Base-by-base conservation (phyloP, 2,113 vertebrate genomes). In the Channa maculata region DNA sequence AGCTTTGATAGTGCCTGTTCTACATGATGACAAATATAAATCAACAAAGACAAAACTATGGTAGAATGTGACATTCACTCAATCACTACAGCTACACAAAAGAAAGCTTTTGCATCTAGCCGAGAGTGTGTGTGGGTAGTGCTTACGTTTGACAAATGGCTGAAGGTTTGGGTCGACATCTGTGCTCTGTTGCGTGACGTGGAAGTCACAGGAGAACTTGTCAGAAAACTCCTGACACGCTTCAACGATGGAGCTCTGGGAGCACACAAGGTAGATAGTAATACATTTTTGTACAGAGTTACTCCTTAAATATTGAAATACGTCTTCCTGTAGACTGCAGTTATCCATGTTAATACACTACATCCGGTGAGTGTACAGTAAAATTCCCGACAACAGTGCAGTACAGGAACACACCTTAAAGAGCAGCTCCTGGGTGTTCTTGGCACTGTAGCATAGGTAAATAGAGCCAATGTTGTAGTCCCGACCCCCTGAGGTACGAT, bases 371-470 rank as follows among this genome's bases (percentile, higher is more conserved):
- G 24, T 7, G 4, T 41, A 41, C 39, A 41, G 6, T 8, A 4
- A 57, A 50, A 34, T 10, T 13, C 7, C 15, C 3, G 9, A 14
- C 36, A 58, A 4, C 4, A 37, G 8, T 5, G 3, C 6, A 5
- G 51, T 8, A n/a, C 2, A 53, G 5, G 1, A 3, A 14, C 46
- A 60, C 79, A 98, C 98, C 95, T 97, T 96, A 88, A 98, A 99
- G 64, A 99, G 95, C 75, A 99, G 95, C 1, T 99, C 96, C 0
- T 86, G 87, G 1, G 93, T 95, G 33, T 93, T 95, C 84, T 95
- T 97, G 45, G 96, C 96, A 8, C 96, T 98, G 93, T 97, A 99
- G 86, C 94, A 96, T 2, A 99, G 92, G 66, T 94, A 96, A 11
- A 88, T 89, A 1, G 89, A 93, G 71, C 95, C 95, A 2, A 95